phyloP scores from a whole-genome alignment of 2,888 invertebrate genomes.

The Mycalesis mineus region DNA sequence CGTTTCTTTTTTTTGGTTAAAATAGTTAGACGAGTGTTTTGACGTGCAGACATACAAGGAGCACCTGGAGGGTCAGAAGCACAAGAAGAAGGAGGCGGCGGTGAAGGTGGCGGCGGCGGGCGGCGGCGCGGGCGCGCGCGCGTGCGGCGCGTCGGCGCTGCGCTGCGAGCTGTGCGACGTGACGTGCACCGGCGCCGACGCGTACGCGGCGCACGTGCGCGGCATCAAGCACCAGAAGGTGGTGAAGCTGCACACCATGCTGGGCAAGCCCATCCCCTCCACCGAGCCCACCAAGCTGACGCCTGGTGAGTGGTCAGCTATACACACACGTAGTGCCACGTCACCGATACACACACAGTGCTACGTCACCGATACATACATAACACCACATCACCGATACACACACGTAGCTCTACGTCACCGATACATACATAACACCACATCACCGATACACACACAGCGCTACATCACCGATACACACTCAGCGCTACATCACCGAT shows the following conservation, averaged over 20 bases:
- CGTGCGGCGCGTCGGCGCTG: constrained; percentile 74
- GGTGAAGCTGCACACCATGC: constrained; percentile 95
- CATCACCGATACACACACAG: no score
- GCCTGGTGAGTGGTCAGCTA: constrained; percentile 41
- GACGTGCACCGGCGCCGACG: constrained; percentile 98
- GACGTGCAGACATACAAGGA: constrained; percentile 79
- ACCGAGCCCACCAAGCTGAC: constrained; percentile 94
- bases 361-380: no score
- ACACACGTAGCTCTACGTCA: no score
- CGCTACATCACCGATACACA: no score
- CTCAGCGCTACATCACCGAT: no score
- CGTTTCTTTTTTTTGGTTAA: no score
- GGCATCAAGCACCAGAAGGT: constrained; percentile 99
- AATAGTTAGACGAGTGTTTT: no score
- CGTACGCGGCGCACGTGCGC: constrained; percentile 98
- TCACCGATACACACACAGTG: background rate
- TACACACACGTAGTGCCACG: constrained; percentile 23
- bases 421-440: no score
- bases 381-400: no score
- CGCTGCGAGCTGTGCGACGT: constrained; percentile 99
- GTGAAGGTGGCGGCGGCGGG: constrained; percentile 80
- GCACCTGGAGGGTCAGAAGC: constrained; percentile 98
- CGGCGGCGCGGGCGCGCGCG: constrained; percentile 80
- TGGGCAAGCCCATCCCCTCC: constrained; percentile 98
- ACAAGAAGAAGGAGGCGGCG: constrained; percentile 97